Percentiles rank a stretch among this genome's conserved stretches.
Conservation (phyloP, 2,113 vertebrate species). For the Sceloporus tristichus region DNA sequence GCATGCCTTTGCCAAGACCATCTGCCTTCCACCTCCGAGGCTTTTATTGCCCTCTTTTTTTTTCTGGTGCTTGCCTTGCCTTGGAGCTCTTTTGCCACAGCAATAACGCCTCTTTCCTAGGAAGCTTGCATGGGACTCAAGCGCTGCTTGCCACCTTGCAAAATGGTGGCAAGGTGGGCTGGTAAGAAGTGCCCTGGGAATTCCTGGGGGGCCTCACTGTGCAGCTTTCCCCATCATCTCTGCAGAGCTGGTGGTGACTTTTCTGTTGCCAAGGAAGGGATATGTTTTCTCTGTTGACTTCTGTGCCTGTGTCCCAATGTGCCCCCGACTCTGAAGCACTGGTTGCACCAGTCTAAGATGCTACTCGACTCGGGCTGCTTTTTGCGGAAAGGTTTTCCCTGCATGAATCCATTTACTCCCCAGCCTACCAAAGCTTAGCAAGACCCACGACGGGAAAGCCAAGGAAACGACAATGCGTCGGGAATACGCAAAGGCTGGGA, state of each 20-base stretch:
- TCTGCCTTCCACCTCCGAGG: not conserved
- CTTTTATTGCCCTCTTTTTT: not conserved
- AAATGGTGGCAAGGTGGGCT: no score
- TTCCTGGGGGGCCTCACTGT: not conserved
- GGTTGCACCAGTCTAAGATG: no score
- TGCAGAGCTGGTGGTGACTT: not conserved
- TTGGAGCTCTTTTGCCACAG: conserved; percentile 53
- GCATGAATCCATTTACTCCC: not conserved
- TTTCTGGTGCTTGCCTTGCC: not conserved
- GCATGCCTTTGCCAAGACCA: not conserved
- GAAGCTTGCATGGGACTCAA: no score
- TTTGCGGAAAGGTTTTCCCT: no score
- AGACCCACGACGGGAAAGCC: not conserved
- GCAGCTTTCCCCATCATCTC: accelerated
- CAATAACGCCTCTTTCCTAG: conserved; percentile 52
- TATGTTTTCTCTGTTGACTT: not conserved
- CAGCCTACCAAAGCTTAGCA: not conserved
- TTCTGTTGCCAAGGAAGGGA: not conserved
- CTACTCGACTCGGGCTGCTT: no score
- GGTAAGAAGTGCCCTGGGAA: not conserved
- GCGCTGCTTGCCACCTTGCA: no score
- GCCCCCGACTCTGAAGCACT: not conserved
- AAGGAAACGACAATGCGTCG: not conserved
- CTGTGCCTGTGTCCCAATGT: no score
- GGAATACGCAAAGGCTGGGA: no score